Percentiles rank a stretch among this genome's conserved stretches.
Conservation (phyloP, 2,113 vertebrate genomes). For the Brachyhypopomus gauderio region DNA sequence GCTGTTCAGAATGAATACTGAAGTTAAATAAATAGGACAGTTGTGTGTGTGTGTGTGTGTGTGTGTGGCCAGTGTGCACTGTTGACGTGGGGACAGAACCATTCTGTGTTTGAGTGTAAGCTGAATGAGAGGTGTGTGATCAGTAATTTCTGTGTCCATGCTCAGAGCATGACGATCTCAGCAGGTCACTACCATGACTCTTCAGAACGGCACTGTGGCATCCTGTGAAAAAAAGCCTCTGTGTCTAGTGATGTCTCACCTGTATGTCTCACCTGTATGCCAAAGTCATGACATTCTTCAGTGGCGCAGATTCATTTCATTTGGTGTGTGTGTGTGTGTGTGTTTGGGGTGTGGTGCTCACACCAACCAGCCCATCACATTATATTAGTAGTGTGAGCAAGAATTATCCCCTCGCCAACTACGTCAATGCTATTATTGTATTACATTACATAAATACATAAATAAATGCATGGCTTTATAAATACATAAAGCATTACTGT, state of each 20-base stretch:
- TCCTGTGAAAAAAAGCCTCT: neutral
- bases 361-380: no score
- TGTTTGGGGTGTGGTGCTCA: no score
- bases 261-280: no score
- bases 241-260: no score
- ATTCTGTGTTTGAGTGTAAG: constrained; percentile 20
- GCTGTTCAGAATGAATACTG: constrained; percentile 44
- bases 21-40: constrained; percentile 20
- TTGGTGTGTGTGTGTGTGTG: no score
- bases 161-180: constrained; percentile 19
- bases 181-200: constrained; percentile 6
- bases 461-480: no score
- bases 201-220: neutral
- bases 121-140: constrained; percentile 60
- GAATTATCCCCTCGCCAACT: no score
- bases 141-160: constrained; percentile 50
- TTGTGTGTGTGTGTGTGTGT: constrained; percentile 25
- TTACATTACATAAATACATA: no score
- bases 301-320: no score
- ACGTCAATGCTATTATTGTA: no score
- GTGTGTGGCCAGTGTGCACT: constrained; percentile 7
- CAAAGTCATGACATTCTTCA: no score
- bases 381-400: no score
- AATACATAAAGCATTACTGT: neutral
- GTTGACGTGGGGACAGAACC: constrained; percentile 4